A percentile compares a stretch with the other conserved stretches of the same genome.
Evolutionary conservation across 2,797 vertebrate genomes (phyloP).

Genomic region (Rhinophrynus dorsalis): DNA sequence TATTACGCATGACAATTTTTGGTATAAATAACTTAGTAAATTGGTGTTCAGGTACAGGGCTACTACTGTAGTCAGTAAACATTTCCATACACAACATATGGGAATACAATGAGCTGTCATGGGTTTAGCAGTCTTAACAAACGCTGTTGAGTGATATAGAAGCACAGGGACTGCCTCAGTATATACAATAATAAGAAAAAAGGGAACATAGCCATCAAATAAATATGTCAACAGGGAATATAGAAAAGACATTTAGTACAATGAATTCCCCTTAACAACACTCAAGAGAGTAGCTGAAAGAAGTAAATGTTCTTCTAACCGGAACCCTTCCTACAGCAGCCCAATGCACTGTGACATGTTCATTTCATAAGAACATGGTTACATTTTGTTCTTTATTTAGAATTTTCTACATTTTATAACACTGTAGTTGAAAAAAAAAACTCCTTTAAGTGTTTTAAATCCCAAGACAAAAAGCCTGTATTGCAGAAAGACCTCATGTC

Average conservation of each 20-base stretch:
- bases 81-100: neutral
- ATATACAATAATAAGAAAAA: constrained; percentile 3
- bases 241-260: constrained; percentile 38
- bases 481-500: constrained; percentile 36
- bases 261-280: constrained; percentile 36
- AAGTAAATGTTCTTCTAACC: constrained; percentile 42
- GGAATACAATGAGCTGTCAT: neutral
- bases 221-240: constrained; percentile 42
- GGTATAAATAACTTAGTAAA: too few species aligned
- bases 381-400: constrained; percentile 45
- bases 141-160: neutral
- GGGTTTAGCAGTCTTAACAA: neutral
- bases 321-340: constrained; percentile 32
- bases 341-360: constrained; percentile 28
- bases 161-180: neutral
- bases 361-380: constrained; percentile 17
- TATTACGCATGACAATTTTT: too few species aligned
- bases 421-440: constrained; percentile 15
- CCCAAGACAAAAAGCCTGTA: constrained; percentile 35
- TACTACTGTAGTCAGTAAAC: neutral
- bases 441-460: constrained; percentile 31
- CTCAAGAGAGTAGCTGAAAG: constrained; percentile 41
- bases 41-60: too few species aligned
- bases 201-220: constrained; percentile 31
- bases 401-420: constrained; percentile 22